phyloP scores from a whole-genome alignment of 2,888 invertebrate genomes.

The Papilio protenor region DNA sequence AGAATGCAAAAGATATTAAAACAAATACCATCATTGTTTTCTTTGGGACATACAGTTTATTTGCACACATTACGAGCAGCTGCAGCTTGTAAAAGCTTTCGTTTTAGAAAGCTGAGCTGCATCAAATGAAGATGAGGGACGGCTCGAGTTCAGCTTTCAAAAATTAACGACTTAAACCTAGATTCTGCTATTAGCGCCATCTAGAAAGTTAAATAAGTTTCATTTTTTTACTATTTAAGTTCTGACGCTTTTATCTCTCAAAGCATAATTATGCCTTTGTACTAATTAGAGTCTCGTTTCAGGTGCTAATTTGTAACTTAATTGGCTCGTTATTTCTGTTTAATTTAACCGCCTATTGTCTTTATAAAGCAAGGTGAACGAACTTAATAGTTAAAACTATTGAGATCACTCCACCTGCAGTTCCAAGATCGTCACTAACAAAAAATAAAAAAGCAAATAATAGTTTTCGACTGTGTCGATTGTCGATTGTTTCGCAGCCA shows the following conservation, averaged over 20 bases:
- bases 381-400: not conserved
- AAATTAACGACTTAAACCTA: slow-evolving; percentile 39
- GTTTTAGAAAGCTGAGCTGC: slow-evolving; percentile 25
- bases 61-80: not conserved
- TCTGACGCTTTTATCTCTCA: slow-evolving; percentile 14
- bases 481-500: too few relatives aligned
- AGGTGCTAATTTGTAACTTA: slow-evolving; percentile 9
- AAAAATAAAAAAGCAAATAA: not conserved
- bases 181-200: slow-evolving; percentile 18
- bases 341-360: not conserved
- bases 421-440: not conserved
- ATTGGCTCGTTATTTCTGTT: not conserved
- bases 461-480: too few relatives aligned
- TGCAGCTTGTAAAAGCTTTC: slow-evolving; percentile 29
- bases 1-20: not conserved
- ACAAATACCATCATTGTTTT: not conserved
- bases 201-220: slow-evolving; percentile 22
- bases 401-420: not conserved
- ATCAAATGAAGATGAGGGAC: slow-evolving; percentile 35
- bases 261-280: slow-evolving; percentile 4
- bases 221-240: not conserved
- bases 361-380: not conserved
- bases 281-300: slow-evolving; percentile 1
- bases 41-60: not conserved
- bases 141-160: slow-evolving; percentile 35